Conservation (phyloP, 2,113 vertebrate species). For the Pteropus alecto region DNA sequence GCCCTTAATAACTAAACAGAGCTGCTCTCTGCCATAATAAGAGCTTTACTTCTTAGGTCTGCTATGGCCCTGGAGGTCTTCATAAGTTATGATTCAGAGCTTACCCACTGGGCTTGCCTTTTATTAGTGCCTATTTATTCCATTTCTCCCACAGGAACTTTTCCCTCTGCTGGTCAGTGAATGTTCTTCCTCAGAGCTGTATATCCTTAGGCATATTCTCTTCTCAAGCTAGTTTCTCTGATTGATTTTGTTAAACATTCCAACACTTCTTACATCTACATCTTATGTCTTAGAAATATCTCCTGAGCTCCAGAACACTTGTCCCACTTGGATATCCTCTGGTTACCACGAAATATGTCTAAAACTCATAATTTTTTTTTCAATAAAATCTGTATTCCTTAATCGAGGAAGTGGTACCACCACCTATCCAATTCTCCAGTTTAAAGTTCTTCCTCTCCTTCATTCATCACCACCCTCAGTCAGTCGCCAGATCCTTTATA, state of each 20-base stretch:
- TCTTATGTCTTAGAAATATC: not conserved
- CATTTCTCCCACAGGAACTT: not conserved
- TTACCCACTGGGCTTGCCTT: not conserved
- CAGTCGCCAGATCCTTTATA: not conserved
- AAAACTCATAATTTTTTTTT: not conserved
- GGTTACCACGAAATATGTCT: not conserved
- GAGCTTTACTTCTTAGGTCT: not conserved
- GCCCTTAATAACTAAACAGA: not conserved
- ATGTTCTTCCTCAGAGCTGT: not conserved
- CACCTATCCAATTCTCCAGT: not conserved
- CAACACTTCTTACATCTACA: not conserved
- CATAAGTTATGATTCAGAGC: not conserved
- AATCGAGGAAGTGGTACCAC: not conserved
- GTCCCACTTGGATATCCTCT: not conserved
- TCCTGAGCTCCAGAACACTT: not conserved
- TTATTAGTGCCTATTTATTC: not conserved
- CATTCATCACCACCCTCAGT: not conserved
- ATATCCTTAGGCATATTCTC: not conserved
- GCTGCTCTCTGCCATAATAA: not conserved
- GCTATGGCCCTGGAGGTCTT: not conserved
- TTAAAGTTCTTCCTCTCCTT: not conserved
- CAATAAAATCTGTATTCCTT: not conserved
- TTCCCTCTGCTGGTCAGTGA: not conserved
- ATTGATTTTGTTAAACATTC: not conserved
- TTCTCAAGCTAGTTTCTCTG: not conserved